Evolutionary conservation across 2,888 invertebrate species (phyloP).

Genomic region (Mechanitis messenoides): DNA sequence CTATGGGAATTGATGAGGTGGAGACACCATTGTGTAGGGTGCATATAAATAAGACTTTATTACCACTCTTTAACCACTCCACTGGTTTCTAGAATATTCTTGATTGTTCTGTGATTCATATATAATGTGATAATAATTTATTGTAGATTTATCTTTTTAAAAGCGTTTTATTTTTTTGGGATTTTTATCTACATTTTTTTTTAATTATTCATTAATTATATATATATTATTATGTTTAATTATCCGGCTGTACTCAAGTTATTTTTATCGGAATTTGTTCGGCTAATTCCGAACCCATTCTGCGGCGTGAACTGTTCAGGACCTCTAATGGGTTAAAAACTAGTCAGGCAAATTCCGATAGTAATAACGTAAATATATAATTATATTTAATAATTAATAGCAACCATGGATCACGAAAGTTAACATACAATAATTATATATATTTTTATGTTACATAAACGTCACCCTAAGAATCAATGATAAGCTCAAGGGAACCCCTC

Average conservation of each 20-base stretch:
- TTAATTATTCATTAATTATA: neutral
- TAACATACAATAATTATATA: too few species aligned
- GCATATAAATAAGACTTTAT: conserved; percentile 33
- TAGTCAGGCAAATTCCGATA: too few species aligned
- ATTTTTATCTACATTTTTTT: too few species aligned
- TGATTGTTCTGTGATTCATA: conserved; percentile 1
- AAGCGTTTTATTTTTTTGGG: neutral
- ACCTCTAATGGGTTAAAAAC: too few species aligned
- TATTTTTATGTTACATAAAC: conserved; percentile 14
- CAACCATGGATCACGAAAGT: too few species aligned
- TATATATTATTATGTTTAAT: too few species aligned
- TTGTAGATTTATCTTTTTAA: neutral
- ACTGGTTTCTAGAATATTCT: conserved; percentile 27
- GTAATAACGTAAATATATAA: too few species aligned
- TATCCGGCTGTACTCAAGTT: too few species aligned
- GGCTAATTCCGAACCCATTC: too few species aligned
- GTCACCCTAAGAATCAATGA: conserved; percentile 54
- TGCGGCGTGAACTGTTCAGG: too few species aligned
- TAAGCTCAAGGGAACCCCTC: conserved; percentile 49
- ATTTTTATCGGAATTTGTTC: too few species aligned
- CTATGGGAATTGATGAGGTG: conserved; percentile 59
- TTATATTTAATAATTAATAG: too few species aligned
- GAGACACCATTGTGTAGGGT: conserved; percentile 44
- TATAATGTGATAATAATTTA: neutral
- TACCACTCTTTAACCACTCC: conserved; percentile 32